phyloP scores from a whole-genome alignment of 2,888 invertebrate species.

The Hylaea fasciaria region DNA sequence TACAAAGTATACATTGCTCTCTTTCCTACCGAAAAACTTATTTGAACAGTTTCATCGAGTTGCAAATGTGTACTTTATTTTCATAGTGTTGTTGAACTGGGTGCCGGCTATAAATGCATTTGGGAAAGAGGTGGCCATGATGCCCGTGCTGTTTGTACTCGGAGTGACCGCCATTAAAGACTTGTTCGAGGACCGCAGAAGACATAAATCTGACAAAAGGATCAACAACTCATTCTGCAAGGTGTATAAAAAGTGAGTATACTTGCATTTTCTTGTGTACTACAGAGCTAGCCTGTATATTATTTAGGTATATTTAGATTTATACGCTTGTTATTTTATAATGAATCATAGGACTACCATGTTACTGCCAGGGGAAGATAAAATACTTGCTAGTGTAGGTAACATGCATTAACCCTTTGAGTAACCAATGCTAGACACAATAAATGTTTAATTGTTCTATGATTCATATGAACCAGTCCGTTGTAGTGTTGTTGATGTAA shows the following conservation, averaged over 20 bases:
- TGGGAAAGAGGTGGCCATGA: constrained; percentile 97
- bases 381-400: no score
- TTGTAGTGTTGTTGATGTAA: no score
- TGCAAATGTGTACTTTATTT: constrained; percentile 98
- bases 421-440: no score
- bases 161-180: constrained; percentile 98
- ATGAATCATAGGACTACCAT: no score
- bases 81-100: constrained; percentile 98
- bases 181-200: constrained; percentile 95
- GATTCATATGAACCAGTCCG: no score
- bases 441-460: no score
- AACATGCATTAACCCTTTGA: no score
- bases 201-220: constrained; percentile 95
- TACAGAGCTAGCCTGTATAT: not conserved
- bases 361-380: no score
- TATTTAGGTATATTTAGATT: no score
- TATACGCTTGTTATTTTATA: no score
- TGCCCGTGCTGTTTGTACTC: constrained; percentile 97
- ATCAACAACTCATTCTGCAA: constrained; percentile 97
- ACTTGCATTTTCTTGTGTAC: constrained; percentile 17
- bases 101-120: constrained; percentile 97
- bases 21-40: constrained; percentile 97
- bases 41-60: constrained; percentile 99
- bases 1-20: constrained; percentile 96
- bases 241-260: constrained; percentile 94